Conservation (phyloP, 2,113 vertebrate genomes). For the Spermophilus dauricus region DNA sequence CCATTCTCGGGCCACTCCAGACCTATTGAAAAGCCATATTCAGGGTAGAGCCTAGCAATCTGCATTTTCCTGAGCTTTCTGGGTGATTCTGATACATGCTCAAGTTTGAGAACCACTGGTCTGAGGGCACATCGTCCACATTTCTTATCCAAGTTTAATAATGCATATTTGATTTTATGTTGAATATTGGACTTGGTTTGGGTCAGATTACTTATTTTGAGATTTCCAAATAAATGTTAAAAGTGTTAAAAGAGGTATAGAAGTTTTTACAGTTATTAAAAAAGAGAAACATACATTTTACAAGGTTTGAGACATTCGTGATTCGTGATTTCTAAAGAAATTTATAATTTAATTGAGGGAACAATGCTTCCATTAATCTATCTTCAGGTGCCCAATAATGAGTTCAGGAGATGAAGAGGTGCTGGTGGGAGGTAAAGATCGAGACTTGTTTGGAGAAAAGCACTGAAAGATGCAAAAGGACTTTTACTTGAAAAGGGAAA, state of each 20-base stretch:
- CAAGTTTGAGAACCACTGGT: not conserved
- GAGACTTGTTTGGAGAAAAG: not conserved
- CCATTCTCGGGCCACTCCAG: not conserved
- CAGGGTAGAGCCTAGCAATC: accelerated
- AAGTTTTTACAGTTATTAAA: not conserved
- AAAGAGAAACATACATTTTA: not conserved
- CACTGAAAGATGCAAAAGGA: not conserved
- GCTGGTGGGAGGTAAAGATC: not conserved
- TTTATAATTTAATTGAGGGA: not conserved
- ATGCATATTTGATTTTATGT: not conserved
- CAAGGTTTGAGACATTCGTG: not conserved
- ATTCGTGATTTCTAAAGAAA: not conserved
- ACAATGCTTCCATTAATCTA: not conserved
- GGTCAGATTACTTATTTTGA: not conserved
- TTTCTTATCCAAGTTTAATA: not conserved
- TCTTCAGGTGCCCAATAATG: not conserved
- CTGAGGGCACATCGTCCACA: not conserved
- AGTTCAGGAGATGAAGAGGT: not conserved
- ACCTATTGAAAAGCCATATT: not conserved
- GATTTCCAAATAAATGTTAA: not conserved
- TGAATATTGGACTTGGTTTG: not conserved
- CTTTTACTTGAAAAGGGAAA: not conserved
- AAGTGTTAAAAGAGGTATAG: not conserved
- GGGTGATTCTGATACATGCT: not conserved
- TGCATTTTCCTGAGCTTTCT: not conserved